Evolutionary conservation across 2,888 invertebrate species (phyloP).

Genomic region (Geotrupes spiniger): DNA sequence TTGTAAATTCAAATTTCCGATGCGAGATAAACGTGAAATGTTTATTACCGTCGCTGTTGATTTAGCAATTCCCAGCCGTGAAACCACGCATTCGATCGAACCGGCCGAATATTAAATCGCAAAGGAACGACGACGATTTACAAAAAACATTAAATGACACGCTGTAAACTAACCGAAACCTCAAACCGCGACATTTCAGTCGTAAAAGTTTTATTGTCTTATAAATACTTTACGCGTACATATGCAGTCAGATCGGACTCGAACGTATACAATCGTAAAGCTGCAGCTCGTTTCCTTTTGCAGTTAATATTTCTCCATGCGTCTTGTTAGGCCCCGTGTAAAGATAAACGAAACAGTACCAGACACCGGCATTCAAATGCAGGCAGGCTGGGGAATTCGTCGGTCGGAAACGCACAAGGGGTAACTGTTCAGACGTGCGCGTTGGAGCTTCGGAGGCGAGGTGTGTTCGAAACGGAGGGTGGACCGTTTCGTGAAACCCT

Average conservation of each 20-base stretch:
- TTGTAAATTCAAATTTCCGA: too few species aligned
- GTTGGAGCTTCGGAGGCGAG: not conserved
- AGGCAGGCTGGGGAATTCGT: constrained; percentile 4
- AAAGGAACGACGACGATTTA: too few species aligned
- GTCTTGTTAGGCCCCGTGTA: constrained; percentile 1
- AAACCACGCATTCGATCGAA: too few species aligned
- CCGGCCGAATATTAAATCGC: too few species aligned
- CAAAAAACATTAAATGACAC: too few species aligned
- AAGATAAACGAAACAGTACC: constrained; percentile 5
- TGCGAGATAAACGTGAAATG: too few species aligned
- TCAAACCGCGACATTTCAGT: not conserved
- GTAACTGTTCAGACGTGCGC: not conserved
- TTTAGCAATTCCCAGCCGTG: too few species aligned
- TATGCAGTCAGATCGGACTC: not conserved
- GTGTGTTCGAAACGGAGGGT: not conserved
- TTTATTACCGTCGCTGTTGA: too few species aligned
- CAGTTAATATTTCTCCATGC: constrained; percentile 16
- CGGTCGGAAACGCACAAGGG: constrained; percentile 9
- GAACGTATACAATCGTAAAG: constrained; percentile 13
- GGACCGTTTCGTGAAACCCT: constrained; percentile 20
- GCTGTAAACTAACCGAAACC: constrained; percentile 4
- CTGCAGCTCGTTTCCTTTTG: constrained; percentile 19
- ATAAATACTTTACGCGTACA: not conserved
- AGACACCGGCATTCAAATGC: constrained; percentile 1
- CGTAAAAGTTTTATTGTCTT: constrained; percentile 3